A percentile compares a stretch with the other conserved stretches of the same genome.
phyloP scores from a whole-genome alignment of 64 coral and sea anemone genomes.

The Pocillopora damicornis region DNA sequence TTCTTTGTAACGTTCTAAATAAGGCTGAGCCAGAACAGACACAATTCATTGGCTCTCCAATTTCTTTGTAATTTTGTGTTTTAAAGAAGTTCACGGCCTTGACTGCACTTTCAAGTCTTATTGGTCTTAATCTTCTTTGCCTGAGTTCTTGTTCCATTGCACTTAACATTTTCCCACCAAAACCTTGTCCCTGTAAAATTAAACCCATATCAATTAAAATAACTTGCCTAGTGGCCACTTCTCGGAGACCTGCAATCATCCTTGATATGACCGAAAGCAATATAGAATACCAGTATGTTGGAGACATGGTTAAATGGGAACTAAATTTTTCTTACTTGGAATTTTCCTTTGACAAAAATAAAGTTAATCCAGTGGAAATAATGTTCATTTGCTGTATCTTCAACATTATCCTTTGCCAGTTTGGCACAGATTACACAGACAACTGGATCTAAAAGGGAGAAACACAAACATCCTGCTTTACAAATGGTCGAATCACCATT shows the following conservation, averaged over 20 bases:
- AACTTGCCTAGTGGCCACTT: background rate
- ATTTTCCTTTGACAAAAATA: conserved; percentile 95
- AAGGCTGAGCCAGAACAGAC: conserved; percentile 64
- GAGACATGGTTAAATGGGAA: background rate
- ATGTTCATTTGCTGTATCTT: conserved; percentile 38
- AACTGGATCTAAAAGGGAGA: conserved; percentile 56
- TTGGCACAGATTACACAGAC: conserved; percentile 79
- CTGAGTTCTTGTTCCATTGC: conserved; percentile 58
- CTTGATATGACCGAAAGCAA: no score
- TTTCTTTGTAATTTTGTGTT: conserved; percentile 62
- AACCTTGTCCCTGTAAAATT: conserved; percentile 60
- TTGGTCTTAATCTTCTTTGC: conserved; percentile 41
- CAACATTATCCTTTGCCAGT: conserved; percentile 18
- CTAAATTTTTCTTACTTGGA: conserved; percentile 53
- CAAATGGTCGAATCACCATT: background rate
- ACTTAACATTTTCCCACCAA: conserved; percentile 65
- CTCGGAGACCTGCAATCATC: no score
- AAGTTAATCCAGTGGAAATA: conserved; percentile 89
- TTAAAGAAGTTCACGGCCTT: conserved; percentile 78
- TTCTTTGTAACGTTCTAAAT: conserved; percentile 77
- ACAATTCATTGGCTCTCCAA: conserved; percentile 68
- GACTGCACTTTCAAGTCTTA: conserved; percentile 82
- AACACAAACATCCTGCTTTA: background rate
- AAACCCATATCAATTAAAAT: conserved; percentile 7
- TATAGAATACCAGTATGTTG: no score